Evolutionary conservation across 2,888 invertebrate genomes (phyloP).

Genomic region (Ectobius pallidus): DNA sequence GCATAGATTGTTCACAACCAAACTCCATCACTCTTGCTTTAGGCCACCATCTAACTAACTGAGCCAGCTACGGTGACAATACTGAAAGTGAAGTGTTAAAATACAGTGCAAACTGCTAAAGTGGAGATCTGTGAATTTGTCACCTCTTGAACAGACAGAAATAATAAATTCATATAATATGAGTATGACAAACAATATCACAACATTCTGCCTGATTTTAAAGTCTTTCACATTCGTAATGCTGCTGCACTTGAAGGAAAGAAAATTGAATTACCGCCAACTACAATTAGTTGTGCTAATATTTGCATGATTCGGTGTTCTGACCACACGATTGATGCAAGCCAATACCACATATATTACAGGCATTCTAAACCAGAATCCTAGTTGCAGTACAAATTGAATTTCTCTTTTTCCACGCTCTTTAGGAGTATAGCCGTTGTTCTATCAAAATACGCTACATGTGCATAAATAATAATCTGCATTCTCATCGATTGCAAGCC

Average conservation of each 20-base stretch:
- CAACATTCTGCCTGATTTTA: too few species aligned
- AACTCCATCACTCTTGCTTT: too few species aligned
- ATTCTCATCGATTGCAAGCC: background rate
- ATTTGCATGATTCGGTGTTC: background rate
- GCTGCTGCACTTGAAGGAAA: background rate
- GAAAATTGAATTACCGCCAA: background rate
- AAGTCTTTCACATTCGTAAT: too few species aligned
- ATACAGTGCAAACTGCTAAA: too few species aligned
- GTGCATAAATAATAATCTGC: background rate
- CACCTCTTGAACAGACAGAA: too few species aligned
- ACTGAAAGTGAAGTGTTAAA: too few species aligned
- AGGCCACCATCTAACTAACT: too few species aligned
- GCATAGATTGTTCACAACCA: too few species aligned
- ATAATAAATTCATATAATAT: too few species aligned
- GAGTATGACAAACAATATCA: too few species aligned
- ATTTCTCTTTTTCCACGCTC: background rate
- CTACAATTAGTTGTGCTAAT: conserved; percentile 10
- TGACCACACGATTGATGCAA: conserved; percentile 8
- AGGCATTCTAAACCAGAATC: background rate
- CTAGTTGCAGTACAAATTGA: conserved; percentile 4
- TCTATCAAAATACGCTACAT: background rate
- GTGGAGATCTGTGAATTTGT: too few species aligned
- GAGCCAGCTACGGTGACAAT: too few species aligned
- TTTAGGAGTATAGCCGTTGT: background rate
- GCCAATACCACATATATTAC: background rate